Evolutionary conservation across 2,113 vertebrate species (phyloP).

Genomic region (Struthidea cinerea): DNA sequence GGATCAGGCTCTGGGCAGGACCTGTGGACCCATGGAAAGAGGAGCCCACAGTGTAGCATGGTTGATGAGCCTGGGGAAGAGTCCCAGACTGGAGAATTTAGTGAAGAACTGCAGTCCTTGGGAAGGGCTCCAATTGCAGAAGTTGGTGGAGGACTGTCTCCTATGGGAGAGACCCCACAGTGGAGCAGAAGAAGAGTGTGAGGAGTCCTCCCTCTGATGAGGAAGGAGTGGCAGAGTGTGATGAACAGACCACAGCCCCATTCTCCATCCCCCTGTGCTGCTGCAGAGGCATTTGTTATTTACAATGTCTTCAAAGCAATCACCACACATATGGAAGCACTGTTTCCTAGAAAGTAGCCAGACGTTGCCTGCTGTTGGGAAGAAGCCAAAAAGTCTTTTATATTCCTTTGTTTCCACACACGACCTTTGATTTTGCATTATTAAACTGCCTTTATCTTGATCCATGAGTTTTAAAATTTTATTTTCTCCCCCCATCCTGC

Average conservation of each 20-base stretch:
- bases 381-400: neutral
- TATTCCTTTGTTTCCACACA: neutral
- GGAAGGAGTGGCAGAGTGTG: neutral
- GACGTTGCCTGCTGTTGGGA: neutral
- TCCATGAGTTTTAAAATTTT: neutral
- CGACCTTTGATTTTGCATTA: neutral
- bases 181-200: neutral
- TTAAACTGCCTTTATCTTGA: neutral
- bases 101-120: neutral
- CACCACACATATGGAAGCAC: fast-evolving
- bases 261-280: neutral
- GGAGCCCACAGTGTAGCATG: neutral
- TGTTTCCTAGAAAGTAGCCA: neutral
- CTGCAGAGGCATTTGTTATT: neutral
- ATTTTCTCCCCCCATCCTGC: neutral
- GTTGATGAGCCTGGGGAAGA: neutral
- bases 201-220: neutral
- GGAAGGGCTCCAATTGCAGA: neutral
- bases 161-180: neutral
- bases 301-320: neutral
- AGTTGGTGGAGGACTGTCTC: neutral
- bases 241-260: neutral
- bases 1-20: neutral
- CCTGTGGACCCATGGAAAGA: neutral
- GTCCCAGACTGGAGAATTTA: neutral